Evolutionary conservation across 2,888 invertebrate species (phyloP), one percentile per base, ranked within the genome.

Genomic region (Gari tellinella): DNA sequence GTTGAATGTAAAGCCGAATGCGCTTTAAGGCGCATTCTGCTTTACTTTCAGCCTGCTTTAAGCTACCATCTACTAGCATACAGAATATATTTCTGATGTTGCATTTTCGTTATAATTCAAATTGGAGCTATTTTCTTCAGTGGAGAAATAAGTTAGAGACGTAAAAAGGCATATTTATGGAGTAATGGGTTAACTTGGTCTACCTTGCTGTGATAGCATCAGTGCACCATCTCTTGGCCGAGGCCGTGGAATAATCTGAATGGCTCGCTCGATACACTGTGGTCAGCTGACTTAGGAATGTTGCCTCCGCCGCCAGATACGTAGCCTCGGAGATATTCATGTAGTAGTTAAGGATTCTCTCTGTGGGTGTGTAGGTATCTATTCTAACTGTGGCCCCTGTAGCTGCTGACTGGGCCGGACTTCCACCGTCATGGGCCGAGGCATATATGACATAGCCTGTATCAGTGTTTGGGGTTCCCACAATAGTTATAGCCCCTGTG

Each of bases 311-410:
- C 0, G 70, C 66, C 17, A 77, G 40, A 61, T 83, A 88, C 10
- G 69, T 55, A 1, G 74, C 53, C 38, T 73, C 72, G 64, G 65
- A 81, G 19, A 85, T 78, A 26, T 52, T 46, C 57, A 86, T 67
- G 53, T 67, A 65, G 55, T 81, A 82, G 8, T 74, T 80, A 0
- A 86, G 72, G 5, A 81, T 72, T 40, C 76, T 66, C 0, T 45
- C 37, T 25, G 77, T 69, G 7, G 88, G 86, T 5, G 81, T 62
- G 55, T 85, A 89, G 8, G 88, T 84, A 66, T 89, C 89, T 10
- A 88, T 80, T 51, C 86, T 64, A 3, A 89, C 51, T 14, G 81
- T 82, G 1, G 85, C 83, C n/a, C 82, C 73, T 3, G 81, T 81
- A 31, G 61, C 53, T 1, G 87, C 72, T 0, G 70, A 70, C 10